Evolutionary conservation across 1,140 invertebrate genomes (phyloP).

Genomic region (Penaeus chinensis): DNA sequence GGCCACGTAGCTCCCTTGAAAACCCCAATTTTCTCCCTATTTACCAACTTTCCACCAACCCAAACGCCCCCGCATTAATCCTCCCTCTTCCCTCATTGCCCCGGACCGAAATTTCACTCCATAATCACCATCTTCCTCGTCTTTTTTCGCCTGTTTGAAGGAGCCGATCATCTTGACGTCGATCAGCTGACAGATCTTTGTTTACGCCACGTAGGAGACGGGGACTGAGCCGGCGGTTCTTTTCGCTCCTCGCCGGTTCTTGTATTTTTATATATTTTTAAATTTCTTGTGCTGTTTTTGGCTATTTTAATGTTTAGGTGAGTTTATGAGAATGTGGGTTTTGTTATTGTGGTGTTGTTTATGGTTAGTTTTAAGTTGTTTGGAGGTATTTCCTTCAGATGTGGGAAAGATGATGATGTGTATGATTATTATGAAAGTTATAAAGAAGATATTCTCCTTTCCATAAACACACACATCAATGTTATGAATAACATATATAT

Average conservation of each 20-base stretch:
- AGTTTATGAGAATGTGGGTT: no score
- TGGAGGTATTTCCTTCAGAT: no score
- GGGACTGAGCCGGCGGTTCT: conserved; percentile 19
- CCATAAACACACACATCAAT: no score
- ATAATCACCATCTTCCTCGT: conserved; percentile 56
- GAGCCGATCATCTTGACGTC: conserved; percentile 48
- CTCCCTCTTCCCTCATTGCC: background rate
- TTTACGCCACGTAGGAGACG: conserved; percentile 43
- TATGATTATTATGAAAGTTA: background rate
- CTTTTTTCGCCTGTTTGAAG: conserved; percentile 58
- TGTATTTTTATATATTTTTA: background rate
- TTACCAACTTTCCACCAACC: background rate
- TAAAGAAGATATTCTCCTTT: background rate
- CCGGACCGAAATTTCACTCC: background rate
- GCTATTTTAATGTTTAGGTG: no score
- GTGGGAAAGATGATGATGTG: no score
- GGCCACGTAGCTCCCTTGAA: no score
- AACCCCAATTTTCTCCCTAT: background rate
- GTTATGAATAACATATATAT: no score
- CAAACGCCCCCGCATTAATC: background rate
- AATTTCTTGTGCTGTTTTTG: background rate
- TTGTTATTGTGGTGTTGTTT: no score
- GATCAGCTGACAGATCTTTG: conserved; percentile 46
- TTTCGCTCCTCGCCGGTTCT: background rate
- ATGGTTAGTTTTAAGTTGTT: no score